Evolutionary conservation across 2,888 invertebrate species (phyloP), one percentile per base, ranked within the genome.

Genomic region (Ornithoptera alexandrae): DNA sequence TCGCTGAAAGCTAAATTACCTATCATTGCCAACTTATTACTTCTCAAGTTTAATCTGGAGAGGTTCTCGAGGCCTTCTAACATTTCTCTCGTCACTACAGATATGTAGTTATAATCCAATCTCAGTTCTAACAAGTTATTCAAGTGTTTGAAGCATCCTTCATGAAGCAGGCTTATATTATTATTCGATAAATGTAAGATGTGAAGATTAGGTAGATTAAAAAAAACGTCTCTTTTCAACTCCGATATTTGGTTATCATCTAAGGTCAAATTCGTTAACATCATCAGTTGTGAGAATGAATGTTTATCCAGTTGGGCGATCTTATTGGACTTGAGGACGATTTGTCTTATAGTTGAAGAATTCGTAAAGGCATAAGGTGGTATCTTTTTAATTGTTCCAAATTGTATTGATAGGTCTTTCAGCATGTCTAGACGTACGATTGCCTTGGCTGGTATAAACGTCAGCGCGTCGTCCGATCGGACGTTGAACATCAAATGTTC

Each of bases 121-220:
- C 97, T 96, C 71, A 98, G 90, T 78, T 96, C 96, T 72, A 96
- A 94, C 71, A 98, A 92, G 78, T 96, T 95, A 30, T 94, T 93
- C 78, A 97, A 89, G 73, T 96, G 94, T 74, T 94, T 94, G 82
- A 97, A 97, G 65, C 98, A 96, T 72, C 96, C 96, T 76, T 97
- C 97, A 78, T 98, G 98, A 66, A 98, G 93, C 60, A 95, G 94
- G 78, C 96, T 96, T 69, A 99, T 93, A 79, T 96, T 96, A 86
- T 99, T 99, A 80, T 96, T 96, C 76, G 97, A 97, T 71, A 98
- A 91, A 79, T 95, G 95, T 71, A 99, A 93, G 65, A 95, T 94
- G 75, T 95, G 95, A 75, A 97, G 86, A 65, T 94, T 93, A 0
- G 97, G 96, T 72, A 97, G 84, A 79, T 95, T 95, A 72, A 95